Base-by-base conservation (phyloP, 2,888 invertebrate genomes). In the Melolontha melolontha region DNA sequence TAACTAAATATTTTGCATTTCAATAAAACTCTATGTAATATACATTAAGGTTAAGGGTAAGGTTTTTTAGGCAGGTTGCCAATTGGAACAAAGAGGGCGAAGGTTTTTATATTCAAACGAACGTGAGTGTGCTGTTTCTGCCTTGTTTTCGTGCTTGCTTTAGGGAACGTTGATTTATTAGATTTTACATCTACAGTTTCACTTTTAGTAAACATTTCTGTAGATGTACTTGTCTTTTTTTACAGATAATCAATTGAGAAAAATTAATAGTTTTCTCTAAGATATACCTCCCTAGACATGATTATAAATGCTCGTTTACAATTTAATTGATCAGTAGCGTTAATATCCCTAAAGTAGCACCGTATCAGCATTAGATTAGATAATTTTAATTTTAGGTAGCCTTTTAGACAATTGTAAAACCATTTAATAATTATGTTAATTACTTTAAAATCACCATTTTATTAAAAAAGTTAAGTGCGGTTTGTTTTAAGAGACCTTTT, bases 41-140 rank as follows among this genome's bases (percentile, higher is more conserved):
- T 51, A 47, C 39, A 49, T 22, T 50, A 44, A 55, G 57, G 66
- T 66, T 66, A 66, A 66, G 66, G 66, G 57, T 65, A 54, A 65
- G 12, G 44, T 54, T 65, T 52, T 44, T 34, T 27, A 65, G 65
- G 65, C 65, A 57, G 34, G 42, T 66, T 66, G 66, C 66, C 66
- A 66, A 54, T 54, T 66, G 66, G 55, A 66, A 47, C 55, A 57
- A 29, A 55, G 57, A 55, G 39, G 66, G 47, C 47, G 54, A 55
- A 65, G 57, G 57, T 47, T 66, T 64, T 64, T 17, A 64, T 52
- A 50, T 51, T 51, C 64, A 50, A 51, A 22, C 22, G 57, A 57
- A 57, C 42, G 57, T 57, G 57, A 22, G 22, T 22, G 57, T 44
- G 44, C 64, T 64, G 51, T 50, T 64, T 64, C 64, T 64, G 51